A percentile compares a stretch with the other conserved stretches of the same genome.
Evolutionary conservation across 92 coral and sea anemone genomes (phyloP).

Genomic region (Phenganax stokvisi): DNA sequence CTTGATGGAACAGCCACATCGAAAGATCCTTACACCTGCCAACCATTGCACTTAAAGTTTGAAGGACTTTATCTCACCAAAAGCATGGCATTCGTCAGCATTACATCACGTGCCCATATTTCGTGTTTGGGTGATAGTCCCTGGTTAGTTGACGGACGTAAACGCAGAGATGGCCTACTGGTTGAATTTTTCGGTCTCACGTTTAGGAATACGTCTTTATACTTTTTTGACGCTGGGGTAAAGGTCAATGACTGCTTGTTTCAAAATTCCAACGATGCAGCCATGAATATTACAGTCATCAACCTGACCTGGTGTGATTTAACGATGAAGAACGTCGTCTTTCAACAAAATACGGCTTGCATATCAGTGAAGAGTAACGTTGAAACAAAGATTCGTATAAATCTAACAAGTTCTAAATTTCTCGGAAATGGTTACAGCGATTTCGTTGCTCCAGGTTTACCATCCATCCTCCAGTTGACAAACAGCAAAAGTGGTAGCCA

Average conservation of each 20-base stretch:
- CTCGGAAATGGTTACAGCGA: slow-evolving; percentile 5
- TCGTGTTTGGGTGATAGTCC: slow-evolving; percentile 6
- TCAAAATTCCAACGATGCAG: neutral
- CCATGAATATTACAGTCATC: slow-evolving; percentile 19
- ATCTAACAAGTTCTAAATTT: slow-evolving; percentile 29
- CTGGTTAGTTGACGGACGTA: slow-evolving; percentile 40
- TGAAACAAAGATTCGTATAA: neutral
- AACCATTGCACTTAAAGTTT: neutral
- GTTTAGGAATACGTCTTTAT: slow-evolving; percentile 32
- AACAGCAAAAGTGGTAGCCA: neutral
- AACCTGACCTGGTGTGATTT: slow-evolving; percentile 7
- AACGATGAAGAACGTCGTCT: slow-evolving; percentile 18
- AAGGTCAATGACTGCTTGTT: slow-evolving; percentile 26
- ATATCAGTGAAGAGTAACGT: neutral
- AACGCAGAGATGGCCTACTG: neutral
- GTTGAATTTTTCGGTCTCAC: slow-evolving; percentile 33
- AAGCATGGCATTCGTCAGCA: slow-evolving; percentile 32
- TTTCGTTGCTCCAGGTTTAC: neutral
- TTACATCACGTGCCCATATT: slow-evolving; percentile 27
- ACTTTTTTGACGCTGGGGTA: slow-evolving; percentile 27
- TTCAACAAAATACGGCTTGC: slow-evolving; percentile 33
- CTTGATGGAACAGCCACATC: slow-evolving; percentile 38
- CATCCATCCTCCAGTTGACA: slow-evolving; percentile 20
- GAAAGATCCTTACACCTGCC: slow-evolving; percentile 31
- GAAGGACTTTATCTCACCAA: slow-evolving; percentile 28